phyloP scores from a whole-genome alignment of 2,888 invertebrate species.

The Laothoe populi region DNA sequence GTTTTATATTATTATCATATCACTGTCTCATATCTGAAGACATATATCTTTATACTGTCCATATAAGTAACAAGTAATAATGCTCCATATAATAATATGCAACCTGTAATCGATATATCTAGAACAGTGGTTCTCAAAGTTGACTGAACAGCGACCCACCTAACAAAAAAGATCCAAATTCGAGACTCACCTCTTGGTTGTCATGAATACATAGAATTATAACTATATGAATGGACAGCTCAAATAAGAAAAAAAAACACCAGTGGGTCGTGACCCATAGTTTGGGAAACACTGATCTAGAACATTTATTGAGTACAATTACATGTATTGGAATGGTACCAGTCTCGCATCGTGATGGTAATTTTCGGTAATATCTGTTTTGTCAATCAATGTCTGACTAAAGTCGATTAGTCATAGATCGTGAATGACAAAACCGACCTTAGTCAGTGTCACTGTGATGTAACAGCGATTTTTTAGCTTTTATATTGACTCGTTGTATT shows the following conservation, averaged over 20 bases:
- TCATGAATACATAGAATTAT: too few relatives aligned
- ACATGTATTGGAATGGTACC: background rate
- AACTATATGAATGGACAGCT: too few relatives aligned
- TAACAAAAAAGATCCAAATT: too few relatives aligned
- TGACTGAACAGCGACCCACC: too few relatives aligned
- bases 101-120: background rate
- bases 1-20: background rate
- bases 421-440: constrained; percentile 23
- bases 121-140: too few relatives aligned
- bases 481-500: constrained; percentile 25
- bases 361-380: constrained; percentile 14
- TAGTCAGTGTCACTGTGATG: constrained; percentile 10
- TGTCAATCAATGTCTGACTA: constrained; percentile 26
- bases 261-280: too few relatives aligned
- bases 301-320: background rate
- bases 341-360: constrained; percentile 1
- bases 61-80: background rate
- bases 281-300: too few relatives aligned
- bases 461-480: constrained; percentile 27
- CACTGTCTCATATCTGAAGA: background rate
- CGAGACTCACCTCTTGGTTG: too few relatives aligned
- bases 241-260: too few relatives aligned
- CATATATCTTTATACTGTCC: background rate
- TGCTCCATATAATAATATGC: background rate
- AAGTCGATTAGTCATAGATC: constrained; percentile 24